These are phyloP conservation scores for Carabus problematicus DNA, from an alignment of 2,888 invertebrate genomes.

Conservation along the genomic window DNA sequence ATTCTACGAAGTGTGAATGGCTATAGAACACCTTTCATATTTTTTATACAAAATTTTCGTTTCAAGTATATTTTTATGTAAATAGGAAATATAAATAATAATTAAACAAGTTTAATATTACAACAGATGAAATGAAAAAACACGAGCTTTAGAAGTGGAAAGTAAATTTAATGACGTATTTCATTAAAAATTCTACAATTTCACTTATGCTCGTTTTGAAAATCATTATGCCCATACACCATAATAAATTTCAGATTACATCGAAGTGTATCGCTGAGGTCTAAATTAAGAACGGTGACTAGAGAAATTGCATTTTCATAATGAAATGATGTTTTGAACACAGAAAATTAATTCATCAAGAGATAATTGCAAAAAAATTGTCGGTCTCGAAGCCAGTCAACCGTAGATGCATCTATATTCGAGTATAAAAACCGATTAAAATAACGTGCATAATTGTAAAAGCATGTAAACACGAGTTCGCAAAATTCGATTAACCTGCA, in stretches of 20 bases:
- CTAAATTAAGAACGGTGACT: conserved; percentile 22
- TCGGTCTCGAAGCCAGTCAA: no score
- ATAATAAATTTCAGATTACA: conserved; percentile 20
- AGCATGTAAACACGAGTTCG: conserved; percentile 26
- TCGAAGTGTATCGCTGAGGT: conserved; percentile 10
- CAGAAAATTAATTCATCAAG: conserved; percentile 26
- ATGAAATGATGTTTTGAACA: conserved; percentile 20
- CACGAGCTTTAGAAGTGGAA: no score
- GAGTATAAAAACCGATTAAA: not conserved
- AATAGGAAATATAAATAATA: no score
- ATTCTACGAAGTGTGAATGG: conserved; percentile 2
- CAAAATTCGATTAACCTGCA: conserved; percentile 30
- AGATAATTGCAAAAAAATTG: conserved; percentile 10
- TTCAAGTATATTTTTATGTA: no score
- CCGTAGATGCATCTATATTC: no score
- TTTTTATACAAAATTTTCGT: no score
- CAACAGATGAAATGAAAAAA: no score
- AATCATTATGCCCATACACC: not conserved
- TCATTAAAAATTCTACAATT: no score
- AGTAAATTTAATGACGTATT: no score
- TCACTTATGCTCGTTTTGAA: no score
- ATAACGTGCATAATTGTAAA: conserved; percentile 5
- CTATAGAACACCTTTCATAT: no score
- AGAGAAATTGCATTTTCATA: conserved; percentile 29
- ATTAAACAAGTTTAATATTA: no score